These are phyloP conservation scores for Onychomys torridus DNA, from an alignment of 2,797 vertebrate species.

Conservation along the genomic window DNA sequence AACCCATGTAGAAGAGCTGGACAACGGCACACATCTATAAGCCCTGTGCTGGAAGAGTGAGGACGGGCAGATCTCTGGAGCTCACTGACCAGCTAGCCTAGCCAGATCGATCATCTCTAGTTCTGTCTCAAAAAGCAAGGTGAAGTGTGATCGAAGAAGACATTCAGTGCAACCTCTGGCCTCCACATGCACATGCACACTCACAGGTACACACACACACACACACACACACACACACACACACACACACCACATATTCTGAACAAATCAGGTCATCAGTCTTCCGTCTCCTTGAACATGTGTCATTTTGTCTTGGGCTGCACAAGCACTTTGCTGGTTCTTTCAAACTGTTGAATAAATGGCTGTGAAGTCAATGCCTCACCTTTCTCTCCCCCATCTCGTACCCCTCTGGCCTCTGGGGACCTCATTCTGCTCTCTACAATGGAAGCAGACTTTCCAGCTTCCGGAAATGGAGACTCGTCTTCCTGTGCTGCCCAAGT, in stretches of 20 bases:
- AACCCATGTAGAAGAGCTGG: background rate
- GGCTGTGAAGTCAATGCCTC: background rate
- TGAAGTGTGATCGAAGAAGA: background rate
- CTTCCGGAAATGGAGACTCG: background rate
- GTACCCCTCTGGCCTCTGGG: background rate
- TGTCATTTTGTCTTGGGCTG: background rate
- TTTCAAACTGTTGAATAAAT: background rate
- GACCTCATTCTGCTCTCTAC: background rate
- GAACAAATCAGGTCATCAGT: background rate
- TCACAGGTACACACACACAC: too few species aligned
- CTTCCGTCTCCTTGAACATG: background rate
- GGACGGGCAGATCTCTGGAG: background rate
- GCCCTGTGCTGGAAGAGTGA: too few species aligned
- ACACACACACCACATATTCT: background rate
- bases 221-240: too few species aligned
- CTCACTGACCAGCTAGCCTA: background rate
- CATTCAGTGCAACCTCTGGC: background rate
- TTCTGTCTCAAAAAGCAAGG: background rate
- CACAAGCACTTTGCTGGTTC: background rate
- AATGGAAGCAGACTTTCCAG: background rate
- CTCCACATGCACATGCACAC: background rate
- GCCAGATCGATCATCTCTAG: background rate
- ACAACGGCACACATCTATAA: background rate
- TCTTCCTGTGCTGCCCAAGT: background rate
- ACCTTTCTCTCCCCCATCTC: background rate